These are phyloP conservation scores for Aphidius gifuensis DNA, from an alignment of 1,140 invertebrate genomes.

Conservation along the genomic window DNA sequence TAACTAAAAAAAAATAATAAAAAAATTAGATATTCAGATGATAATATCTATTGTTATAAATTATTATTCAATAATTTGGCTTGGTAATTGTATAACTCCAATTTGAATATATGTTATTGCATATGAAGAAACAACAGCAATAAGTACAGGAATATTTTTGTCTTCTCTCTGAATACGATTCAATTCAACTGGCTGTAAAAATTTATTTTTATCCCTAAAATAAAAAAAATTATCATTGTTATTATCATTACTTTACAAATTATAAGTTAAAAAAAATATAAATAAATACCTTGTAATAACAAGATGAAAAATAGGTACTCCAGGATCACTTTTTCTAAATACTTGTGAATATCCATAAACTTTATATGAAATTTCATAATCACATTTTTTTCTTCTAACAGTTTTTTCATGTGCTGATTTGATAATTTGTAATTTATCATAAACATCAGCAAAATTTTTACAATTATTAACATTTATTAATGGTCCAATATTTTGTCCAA, in stretches of 20 bases:
- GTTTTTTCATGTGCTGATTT: conserved; percentile 43
- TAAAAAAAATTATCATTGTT: conserved; percentile 5
- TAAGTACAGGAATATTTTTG: conserved; percentile 34
- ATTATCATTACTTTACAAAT: too few species aligned
- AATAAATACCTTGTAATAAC: conserved; percentile 43
- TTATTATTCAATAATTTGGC: conserved; percentile 26
- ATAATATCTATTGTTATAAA: too few species aligned
- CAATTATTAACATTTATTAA: conserved; percentile 35
- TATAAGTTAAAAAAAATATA: neutral
- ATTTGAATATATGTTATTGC: conserved; percentile 41
- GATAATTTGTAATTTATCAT: conserved; percentile 47
- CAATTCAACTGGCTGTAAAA: conserved; percentile 40
- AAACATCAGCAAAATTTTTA: conserved; percentile 40
- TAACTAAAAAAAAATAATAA: too few species aligned
- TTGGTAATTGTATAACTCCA: conserved; percentile 38
- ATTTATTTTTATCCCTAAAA: conserved; percentile 34
- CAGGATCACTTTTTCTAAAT: conserved; percentile 46
- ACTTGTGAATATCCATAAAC: conserved; percentile 39
- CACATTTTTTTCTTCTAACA: conserved; percentile 40
- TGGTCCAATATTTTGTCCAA: conserved; percentile 38
- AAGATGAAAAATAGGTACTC: conserved; percentile 42
- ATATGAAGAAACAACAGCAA: conserved; percentile 38
- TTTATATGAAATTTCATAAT: conserved; percentile 49
- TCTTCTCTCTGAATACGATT: conserved; percentile 39
- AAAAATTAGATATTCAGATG: too few species aligned